Base-by-base conservation (phyloP, 1,140 invertebrate genomes). In the Lepidurus arcticus region DNA sequence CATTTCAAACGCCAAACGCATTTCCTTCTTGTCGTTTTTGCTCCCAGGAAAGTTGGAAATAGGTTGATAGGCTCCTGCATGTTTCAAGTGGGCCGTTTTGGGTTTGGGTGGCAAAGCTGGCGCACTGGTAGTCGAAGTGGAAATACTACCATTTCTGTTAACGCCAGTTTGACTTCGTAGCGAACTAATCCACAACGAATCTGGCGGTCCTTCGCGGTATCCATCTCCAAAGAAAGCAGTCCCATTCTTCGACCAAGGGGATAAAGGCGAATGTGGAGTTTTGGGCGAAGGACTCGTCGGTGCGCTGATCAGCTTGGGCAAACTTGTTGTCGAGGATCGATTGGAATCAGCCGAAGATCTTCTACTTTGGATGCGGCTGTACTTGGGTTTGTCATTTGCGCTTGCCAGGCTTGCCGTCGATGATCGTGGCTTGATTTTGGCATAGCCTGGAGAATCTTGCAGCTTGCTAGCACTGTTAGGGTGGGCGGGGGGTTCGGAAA, bases 41-140 rank as follows among this genome's bases (percentile, higher is more conserved):
- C 74, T 81, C 8, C 73, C n/a, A 78, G 87, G 87, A 80, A 88
- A 83, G 42, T 86, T 86, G 9, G 53, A 65, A 86, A 90, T 88
- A 47, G 86, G 86, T 77, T 87, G 86, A 79, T 90, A 90, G 75
- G 89, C 88, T 1, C 88, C 87, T 47, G 88, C 88, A 73, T 88
- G 87, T 81, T 90, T 90, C n/a, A 90, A 78, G 79, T 73, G 44
- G 1, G 16, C 11, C 26, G 16, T 13, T 78, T 73, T 73, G 34
- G 77, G 42, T 44, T 73, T 73, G 8, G 77, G n/a, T 8, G 21
- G 65, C 43, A 73, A 42, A 16, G 26, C 21, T 21, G 73, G 34
- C 21, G 21, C 44, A 42, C 26, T 10, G 16, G n/a, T 9, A 21
- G n/a, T 13, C 6, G 26, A 77, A 8, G 42, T 44, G 44, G 76